phyloP scores from a whole-genome alignment of 2,797 vertebrate genomes.

The Lagocephalus sceleratus region DNA sequence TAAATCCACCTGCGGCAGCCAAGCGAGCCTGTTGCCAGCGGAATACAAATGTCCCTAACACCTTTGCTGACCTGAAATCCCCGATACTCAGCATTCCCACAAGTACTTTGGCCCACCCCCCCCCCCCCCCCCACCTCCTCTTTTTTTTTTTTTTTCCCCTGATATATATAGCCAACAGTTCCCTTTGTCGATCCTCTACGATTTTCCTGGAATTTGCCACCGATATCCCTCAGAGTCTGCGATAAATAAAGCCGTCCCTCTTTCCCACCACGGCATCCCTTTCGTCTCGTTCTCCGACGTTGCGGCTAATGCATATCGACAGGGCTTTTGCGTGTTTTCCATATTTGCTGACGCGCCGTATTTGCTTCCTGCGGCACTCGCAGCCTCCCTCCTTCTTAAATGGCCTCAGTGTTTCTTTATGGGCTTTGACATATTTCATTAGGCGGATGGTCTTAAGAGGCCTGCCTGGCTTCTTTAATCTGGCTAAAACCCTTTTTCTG shows the following conservation, averaged over 20 bases:
- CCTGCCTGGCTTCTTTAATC: conserved; percentile 86
- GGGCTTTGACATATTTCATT: conserved; percentile 97
- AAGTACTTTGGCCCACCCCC: conserved; percentile 29
- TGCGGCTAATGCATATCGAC: conserved; percentile 88
- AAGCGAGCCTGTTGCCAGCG: conserved; percentile 31
- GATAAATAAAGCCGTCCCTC: conserved; percentile 61
- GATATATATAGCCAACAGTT: background rate
- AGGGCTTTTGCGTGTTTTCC: conserved; percentile 72
- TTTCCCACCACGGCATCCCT: conserved; percentile 32
- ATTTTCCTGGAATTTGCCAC: conserved; percentile 47
- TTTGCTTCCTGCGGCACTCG: conserved; percentile 35
- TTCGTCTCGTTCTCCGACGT: conserved; percentile 64
- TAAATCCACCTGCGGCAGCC: conserved; percentile 49
- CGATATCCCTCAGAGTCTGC: conserved; percentile 10
- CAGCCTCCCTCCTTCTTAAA: conserved; percentile 51
- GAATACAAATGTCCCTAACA: conserved; percentile 47
- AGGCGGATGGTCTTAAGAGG: conserved; percentile 91
- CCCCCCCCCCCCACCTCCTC: background rate
- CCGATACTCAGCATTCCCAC: conserved; percentile 50
- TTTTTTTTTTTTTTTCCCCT: background rate
- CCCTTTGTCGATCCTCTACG: background rate
- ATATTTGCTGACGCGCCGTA: conserved; percentile 65
- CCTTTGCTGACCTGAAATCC: conserved; percentile 38
- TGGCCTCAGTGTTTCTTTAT: conserved; percentile 87
- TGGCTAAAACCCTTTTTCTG: conserved; percentile 80